Evolutionary conservation across 2,797 vertebrate genomes (phyloP).

Genomic region (Chloroceryle amazona): DNA sequence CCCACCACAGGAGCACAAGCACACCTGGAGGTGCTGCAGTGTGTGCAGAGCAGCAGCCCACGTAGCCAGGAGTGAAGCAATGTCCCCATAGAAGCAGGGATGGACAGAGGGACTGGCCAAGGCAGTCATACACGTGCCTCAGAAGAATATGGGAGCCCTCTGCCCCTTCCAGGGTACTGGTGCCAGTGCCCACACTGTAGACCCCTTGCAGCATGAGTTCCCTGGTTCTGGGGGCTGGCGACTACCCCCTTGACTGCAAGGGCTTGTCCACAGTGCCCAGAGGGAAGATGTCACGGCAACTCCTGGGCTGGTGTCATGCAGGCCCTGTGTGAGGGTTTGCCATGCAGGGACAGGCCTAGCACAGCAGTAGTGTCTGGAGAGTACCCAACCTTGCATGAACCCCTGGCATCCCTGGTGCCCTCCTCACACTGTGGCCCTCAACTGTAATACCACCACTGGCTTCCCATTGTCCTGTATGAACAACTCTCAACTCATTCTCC

Average conservation of each 20-base stretch:
- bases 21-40: rapidly evolving
- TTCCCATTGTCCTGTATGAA: not conserved
- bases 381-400: not conserved
- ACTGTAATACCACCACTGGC: not conserved
- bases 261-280: rapidly evolving
- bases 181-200: not conserved
- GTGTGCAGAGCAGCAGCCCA: not conserved
- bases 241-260: not conserved
- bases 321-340: not conserved
- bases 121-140: rapidly evolving
- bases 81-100: rapidly evolving
- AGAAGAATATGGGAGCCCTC: rapidly evolving
- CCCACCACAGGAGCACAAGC: no score
- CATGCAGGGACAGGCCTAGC: rapidly evolving
- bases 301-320: not conserved
- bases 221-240: rapidly evolving
- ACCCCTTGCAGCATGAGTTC: rapidly evolving
- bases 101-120: rapidly evolving
- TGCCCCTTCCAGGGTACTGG: rapidly evolving
- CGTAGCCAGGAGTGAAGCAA: not conserved
- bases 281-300: not conserved
- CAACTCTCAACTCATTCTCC: not conserved
- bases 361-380: not conserved
- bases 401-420: not conserved
- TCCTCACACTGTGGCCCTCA: not conserved